Evolutionary conservation across 2,797 vertebrate species (phyloP).

Genomic region (Eleutherodactylus coqui): DNA sequence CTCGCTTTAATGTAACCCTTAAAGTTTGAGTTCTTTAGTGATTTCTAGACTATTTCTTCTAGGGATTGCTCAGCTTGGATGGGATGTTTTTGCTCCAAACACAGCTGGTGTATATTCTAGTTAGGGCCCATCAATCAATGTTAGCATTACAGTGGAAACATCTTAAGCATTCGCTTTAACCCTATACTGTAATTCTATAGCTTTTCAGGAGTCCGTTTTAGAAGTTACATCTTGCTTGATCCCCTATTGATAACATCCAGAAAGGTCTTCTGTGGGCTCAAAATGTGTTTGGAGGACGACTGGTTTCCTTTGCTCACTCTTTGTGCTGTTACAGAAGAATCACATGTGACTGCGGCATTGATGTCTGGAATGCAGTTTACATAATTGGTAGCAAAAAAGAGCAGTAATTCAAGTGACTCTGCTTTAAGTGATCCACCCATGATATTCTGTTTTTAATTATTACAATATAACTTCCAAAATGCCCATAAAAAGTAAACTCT

Average conservation of each 20-base stretch:
- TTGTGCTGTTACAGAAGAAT: not conserved
- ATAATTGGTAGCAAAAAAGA: conserved; percentile 10
- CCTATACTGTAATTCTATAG: too few relatives aligned
- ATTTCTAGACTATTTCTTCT: not conserved
- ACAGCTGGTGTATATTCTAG: not conserved
- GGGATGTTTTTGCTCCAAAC: not conserved
- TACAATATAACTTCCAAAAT: conserved; percentile 35
- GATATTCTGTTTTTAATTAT: conserved; percentile 28
- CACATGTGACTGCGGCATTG: not conserved
- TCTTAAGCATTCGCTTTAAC: too few relatives aligned
- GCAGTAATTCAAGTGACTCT: not conserved
- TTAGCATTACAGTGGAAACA: not conserved
- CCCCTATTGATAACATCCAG: not conserved
- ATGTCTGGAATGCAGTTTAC: not conserved
- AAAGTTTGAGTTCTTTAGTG: not conserved
- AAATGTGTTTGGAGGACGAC: not conserved
- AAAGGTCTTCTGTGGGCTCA: not conserved
- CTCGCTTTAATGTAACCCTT: not conserved
- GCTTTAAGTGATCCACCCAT: conserved; percentile 19
- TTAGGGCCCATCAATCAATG: not conserved
- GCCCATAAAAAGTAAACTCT: conserved; percentile 51
- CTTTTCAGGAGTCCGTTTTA: not conserved
- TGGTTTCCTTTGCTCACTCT: too few relatives aligned
- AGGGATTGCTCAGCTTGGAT: not conserved
- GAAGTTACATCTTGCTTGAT: not conserved